Conservation (phyloP, 1,140 invertebrate genomes). For the Drosophila repletoides region DNA sequence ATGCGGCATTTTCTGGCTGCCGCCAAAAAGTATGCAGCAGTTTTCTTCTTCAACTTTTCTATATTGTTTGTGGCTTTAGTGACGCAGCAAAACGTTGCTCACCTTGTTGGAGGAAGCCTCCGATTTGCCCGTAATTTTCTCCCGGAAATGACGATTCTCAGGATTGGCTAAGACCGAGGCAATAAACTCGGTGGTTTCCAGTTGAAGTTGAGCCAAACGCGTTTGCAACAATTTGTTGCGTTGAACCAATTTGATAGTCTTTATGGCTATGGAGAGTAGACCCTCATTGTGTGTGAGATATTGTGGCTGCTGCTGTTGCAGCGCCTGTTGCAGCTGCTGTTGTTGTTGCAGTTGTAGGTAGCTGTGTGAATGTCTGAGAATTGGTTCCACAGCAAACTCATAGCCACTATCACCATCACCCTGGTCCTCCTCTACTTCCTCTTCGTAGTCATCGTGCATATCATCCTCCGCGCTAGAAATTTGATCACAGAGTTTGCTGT, state of each 20-base stretch:
- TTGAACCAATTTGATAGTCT: constrained; percentile 76
- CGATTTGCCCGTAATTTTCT: constrained; percentile 51
- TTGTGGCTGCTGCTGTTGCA: constrained; percentile 14
- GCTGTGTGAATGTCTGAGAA: no score
- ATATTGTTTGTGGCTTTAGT: constrained; percentile 34
- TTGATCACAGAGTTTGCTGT: constrained; percentile 41
- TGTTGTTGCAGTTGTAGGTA: constrained; percentile 9
- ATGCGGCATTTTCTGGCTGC: constrained; percentile 6
- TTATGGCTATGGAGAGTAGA: constrained; percentile 70
- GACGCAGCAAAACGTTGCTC: constrained; percentile 66
- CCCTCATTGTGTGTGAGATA: constrained; percentile 47
- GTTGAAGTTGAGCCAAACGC: constrained; percentile 65
- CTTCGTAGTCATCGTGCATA: constrained; percentile 11
- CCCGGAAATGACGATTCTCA: constrained; percentile 72
- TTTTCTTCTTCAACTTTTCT: no score
- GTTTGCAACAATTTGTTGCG: constrained; percentile 75
- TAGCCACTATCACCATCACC: constrained; percentile 59
- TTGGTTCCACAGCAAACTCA: constrained; percentile 35
- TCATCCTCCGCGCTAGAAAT: neutral
- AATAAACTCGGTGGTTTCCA: constrained; percentile 76
- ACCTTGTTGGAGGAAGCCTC: constrained; percentile 37
- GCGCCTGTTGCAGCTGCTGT: constrained; percentile 16
- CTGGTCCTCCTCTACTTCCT: constrained; percentile 22
- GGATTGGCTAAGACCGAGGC: constrained; percentile 78
- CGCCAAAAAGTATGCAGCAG: constrained; percentile 46